Evolutionary conservation across 2,888 invertebrate genomes (phyloP).

Genomic region (Brassicogethes aeneus): DNA sequence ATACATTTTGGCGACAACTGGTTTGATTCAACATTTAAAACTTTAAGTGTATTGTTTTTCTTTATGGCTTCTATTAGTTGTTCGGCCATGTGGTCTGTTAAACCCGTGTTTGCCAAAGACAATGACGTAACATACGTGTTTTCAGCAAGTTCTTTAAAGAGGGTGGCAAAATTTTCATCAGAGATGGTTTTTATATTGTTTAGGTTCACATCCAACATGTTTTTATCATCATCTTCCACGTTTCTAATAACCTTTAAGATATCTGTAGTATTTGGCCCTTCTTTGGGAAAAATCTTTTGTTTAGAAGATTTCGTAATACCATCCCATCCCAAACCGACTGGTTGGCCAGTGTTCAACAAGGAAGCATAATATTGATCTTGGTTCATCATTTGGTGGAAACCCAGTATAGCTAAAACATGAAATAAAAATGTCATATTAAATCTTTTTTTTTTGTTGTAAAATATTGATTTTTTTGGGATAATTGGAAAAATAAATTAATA

Average conservation of each 20-base stretch:
- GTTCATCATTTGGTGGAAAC: conserved; percentile 99
- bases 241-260: conserved; percentile 86
- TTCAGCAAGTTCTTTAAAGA: conserved; percentile 78
- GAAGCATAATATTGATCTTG: conserved; percentile 99
- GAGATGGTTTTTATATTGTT: conserved; percentile 99
- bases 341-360: conserved; percentile 83
- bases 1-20: conserved; percentile 86
- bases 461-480: too few relatives aligned
- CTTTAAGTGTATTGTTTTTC: conserved; percentile 69
- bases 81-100: conserved; percentile 80
- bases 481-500: too few relatives aligned
- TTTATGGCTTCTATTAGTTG: conserved; percentile 76
- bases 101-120: conserved; percentile 87
- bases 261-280: conserved; percentile 95
- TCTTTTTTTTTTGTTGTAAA: too few relatives aligned
- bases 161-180: conserved; percentile 83
- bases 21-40: conserved; percentile 93
- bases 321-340: conserved; percentile 85
- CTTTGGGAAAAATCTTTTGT: conserved; percentile 83
- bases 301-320: conserved; percentile 91
- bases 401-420: conserved; percentile 74
- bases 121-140: conserved; percentile 90
- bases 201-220: conserved; percentile 89
- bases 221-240: conserved; percentile 81
- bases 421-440: not conserved